phyloP scores from a whole-genome alignment of 2,888 invertebrate species.

The Coelopa pilipes region DNA sequence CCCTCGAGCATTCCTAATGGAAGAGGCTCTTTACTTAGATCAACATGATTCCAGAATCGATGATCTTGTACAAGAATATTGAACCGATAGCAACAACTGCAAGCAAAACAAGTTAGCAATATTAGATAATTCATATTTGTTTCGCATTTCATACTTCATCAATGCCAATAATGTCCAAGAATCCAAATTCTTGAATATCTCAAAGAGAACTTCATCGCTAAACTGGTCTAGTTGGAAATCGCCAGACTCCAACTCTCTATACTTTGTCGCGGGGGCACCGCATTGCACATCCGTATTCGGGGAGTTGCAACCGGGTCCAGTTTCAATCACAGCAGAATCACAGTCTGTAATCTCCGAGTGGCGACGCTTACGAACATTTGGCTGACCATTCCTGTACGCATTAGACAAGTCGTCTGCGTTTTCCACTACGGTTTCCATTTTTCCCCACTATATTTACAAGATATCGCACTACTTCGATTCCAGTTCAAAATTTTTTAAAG shows the following conservation, averaged over 20 bases:
- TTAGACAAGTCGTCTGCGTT: neutral
- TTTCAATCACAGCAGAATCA: conserved; percentile 26
- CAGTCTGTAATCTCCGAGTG: conserved; percentile 42
- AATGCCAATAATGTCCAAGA: conserved; percentile 58
- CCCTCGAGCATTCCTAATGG: conserved; percentile 57
- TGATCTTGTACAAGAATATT: conserved; percentile 59
- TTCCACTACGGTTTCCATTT: conserved; percentile 20
- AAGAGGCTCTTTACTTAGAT: conserved; percentile 57
- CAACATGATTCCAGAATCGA: conserved; percentile 62
- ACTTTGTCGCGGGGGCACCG: conserved; percentile 45
- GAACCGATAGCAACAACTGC: conserved; percentile 61
- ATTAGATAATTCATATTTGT: too few species aligned
- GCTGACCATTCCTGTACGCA: neutral
- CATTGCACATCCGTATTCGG: conserved; percentile 16
- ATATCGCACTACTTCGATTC: neutral
- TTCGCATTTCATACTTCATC: conserved; percentile 55
- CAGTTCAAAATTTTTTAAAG: neutral
- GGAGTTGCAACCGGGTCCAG: conserved; percentile 10
- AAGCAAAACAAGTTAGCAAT: conserved; percentile 1
- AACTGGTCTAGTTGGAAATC: conserved; percentile 53
- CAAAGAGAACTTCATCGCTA: conserved; percentile 63
- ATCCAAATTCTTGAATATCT: conserved; percentile 64
- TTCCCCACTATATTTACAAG: neutral
- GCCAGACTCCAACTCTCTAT: conserved; percentile 46
- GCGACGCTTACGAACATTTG: conserved; percentile 52